phyloP scores from a whole-genome alignment of 2,888 invertebrate species.

The Tineola bisselliella region DNA sequence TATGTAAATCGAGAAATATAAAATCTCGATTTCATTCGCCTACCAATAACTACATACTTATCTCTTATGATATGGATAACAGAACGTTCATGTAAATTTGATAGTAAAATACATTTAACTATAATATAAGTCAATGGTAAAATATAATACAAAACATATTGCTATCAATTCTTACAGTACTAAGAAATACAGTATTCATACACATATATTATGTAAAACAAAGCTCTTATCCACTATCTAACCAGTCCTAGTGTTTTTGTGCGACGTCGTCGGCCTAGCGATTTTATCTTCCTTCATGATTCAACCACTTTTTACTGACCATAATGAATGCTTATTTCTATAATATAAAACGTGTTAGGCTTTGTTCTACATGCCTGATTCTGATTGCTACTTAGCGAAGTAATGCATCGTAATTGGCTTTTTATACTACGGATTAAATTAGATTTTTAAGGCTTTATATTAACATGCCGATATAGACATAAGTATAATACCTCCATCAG shows the following conservation, averaged over 20 bases:
- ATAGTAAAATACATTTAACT: no score
- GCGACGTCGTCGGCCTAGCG: constrained; percentile 23
- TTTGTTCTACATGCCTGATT: not conserved
- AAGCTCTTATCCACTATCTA: constrained; percentile 10
- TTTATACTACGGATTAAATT: not conserved
- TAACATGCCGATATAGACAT: no score
- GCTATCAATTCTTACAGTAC: no score
- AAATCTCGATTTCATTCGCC: no score
- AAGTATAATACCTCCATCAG: no score
- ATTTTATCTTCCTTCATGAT: constrained; percentile 30
- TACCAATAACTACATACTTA: no score
- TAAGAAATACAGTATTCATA: not conserved
- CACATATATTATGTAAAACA: constrained; percentile 14
- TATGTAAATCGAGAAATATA: not conserved
- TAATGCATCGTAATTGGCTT: constrained; percentile 2
- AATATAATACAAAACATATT: not conserved
- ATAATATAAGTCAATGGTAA: no score
- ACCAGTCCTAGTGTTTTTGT: constrained; percentile 14
- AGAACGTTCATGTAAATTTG: no score
- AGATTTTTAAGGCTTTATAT: no score
- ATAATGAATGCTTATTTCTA: constrained; percentile 14
- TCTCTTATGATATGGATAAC: no score
- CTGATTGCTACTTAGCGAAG: not conserved
- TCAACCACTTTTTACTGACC: constrained; percentile 33
- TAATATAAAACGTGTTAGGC: not conserved